Percentiles rank a stretch among this genome's conserved stretches.
Conservation (phyloP, 2,888 invertebrate genomes). For the Digitonthophagus gazella region DNA sequence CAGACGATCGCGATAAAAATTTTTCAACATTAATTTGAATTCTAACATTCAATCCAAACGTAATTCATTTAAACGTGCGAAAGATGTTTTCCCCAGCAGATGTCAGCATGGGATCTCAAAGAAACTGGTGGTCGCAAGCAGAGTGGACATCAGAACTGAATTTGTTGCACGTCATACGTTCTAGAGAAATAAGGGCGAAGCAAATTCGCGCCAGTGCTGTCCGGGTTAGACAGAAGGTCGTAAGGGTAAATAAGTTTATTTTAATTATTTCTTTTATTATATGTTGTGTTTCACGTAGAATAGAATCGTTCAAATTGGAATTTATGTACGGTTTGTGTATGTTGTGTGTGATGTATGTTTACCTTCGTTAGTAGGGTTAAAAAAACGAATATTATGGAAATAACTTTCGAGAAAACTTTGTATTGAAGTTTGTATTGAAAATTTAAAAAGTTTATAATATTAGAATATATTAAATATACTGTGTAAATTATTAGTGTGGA, state of each 20-base stretch:
- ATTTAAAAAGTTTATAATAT: too few relatives aligned
- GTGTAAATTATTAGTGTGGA: too few relatives aligned
- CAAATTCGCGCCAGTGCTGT: neutral
- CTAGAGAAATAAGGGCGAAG: neutral
- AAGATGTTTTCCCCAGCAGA: conserved; percentile 3
- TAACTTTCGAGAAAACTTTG: neutral
- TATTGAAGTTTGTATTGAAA: too few relatives aligned
- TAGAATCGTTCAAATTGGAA: too few relatives aligned
- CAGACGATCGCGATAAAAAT: too few relatives aligned
- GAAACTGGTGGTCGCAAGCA: neutral
- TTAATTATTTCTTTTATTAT: neutral
- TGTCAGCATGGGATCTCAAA: neutral
- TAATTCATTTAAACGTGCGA: too few relatives aligned
- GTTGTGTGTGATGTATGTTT: too few relatives aligned
- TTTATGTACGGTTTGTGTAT: too few relatives aligned
- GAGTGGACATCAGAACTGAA: neutral
- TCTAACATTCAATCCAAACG: too few relatives aligned
- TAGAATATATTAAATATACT: too few relatives aligned
- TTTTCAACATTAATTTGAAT: too few relatives aligned
- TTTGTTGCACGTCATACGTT: neutral
- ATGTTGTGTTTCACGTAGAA: too few relatives aligned
- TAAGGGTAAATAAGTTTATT: neutral
- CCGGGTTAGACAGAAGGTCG: neutral
- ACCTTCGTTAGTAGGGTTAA: neutral
- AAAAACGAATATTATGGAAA: neutral